These are phyloP conservation scores for Coleophora flavipennella DNA, from an alignment of 2,888 invertebrate species.

Conservation along the genomic window DNA sequence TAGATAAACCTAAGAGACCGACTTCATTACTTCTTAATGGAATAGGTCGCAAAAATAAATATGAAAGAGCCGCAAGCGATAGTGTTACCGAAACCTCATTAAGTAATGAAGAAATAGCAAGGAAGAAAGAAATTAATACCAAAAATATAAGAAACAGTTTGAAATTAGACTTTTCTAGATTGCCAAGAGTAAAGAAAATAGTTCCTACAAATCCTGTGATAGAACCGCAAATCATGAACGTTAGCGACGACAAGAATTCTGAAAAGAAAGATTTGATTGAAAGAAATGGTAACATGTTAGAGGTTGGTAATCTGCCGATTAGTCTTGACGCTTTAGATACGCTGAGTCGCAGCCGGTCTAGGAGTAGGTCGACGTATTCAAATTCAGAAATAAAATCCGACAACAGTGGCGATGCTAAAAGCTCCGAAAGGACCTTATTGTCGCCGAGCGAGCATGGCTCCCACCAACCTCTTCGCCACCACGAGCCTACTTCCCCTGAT, in stretches of 20 bases:
- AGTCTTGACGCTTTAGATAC: conserved; percentile 30
- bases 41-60: conserved; percentile 65
- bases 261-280: conserved; percentile 41
- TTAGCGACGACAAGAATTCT: conserved; percentile 43
- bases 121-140: conserved; percentile 44
- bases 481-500: conserved; percentile 61
- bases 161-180: conserved; percentile 75
- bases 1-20: conserved; percentile 68
- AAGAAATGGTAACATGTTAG: conserved; percentile 36
- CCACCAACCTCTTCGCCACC: conserved; percentile 53
- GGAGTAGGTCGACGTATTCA: conserved; percentile 56
- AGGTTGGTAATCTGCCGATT: conserved; percentile 20
- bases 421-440: conserved; percentile 31
- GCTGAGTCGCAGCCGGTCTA: conserved; percentile 47
- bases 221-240: conserved; percentile 61
- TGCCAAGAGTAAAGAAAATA: conserved; percentile 73
- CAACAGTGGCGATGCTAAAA: conserved; percentile 37
- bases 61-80: conserved; percentile 60
- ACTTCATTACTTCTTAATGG: conserved; percentile 68
- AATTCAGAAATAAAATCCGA: conserved; percentile 68
- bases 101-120: conserved; percentile 32
- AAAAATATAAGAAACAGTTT: conserved; percentile 63
- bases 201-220: conserved; percentile 72
- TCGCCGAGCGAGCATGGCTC: conserved; percentile 33
- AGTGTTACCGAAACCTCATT: conserved; percentile 31